phyloP scores from a whole-genome alignment of 2,888 invertebrate genomes.

The Philhelius pedissequus region DNA sequence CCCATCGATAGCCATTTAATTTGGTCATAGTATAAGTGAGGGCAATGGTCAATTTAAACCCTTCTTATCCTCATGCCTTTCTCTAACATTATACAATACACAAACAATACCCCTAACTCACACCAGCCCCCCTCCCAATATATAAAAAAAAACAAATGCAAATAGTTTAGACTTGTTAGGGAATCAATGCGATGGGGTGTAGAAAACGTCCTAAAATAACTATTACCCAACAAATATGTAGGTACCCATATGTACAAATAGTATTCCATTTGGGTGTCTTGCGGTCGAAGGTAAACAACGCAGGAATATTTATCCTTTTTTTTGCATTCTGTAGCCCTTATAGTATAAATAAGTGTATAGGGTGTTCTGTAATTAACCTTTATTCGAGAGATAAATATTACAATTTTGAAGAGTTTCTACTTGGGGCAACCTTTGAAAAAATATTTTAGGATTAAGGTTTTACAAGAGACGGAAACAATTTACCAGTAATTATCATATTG shows the following conservation, averaged over 20 bases:
- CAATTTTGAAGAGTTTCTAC: no score
- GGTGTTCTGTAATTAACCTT: not conserved
- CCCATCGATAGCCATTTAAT: conserved; percentile 59
- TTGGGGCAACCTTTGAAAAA: no score
- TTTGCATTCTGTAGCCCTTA: not conserved
- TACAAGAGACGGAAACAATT: no score
- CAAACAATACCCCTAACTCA: no score
- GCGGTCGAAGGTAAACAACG: conserved; percentile 59
- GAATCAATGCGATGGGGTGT: not conserved
- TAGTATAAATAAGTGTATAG: not conserved
- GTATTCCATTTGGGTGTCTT: conserved; percentile 4
- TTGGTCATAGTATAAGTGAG: not conserved
- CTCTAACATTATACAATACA: not conserved
- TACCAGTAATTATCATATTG: no score
- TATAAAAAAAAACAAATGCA: conserved; percentile 32
- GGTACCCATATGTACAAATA: not conserved
- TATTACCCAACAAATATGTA: conserved; percentile 32
- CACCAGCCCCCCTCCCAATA: no score
- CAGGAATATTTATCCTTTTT: conserved; percentile 33
- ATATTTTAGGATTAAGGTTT: no score
- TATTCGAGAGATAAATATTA: no score
- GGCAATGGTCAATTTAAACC: conserved; percentile 53
- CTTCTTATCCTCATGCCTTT: not conserved
- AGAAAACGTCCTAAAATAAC: conserved; percentile 64
- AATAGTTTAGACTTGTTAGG: conserved; percentile 60